A percentile compares a stretch with the other conserved stretches of the same genome.
These are phyloP conservation scores for Leptopilina myrica DNA, from an alignment of 2,888 invertebrate species.

Conservation along the genomic window DNA sequence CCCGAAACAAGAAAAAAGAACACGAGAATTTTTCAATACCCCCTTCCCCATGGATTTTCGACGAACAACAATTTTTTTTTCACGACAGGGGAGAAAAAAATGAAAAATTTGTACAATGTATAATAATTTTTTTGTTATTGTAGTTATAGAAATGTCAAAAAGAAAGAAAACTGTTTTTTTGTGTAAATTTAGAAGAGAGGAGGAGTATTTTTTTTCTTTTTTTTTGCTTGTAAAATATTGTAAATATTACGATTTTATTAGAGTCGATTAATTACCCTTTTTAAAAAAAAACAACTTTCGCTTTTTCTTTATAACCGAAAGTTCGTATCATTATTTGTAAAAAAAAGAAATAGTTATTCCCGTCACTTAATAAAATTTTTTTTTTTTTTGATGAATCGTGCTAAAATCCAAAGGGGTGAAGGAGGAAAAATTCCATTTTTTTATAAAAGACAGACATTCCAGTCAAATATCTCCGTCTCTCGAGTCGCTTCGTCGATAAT, in stretches of 20 bases:
- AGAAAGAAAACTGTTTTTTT: conserved; percentile 61
- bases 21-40: neutral
- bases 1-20: too few species aligned
- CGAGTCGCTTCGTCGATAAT: conserved; percentile 55
- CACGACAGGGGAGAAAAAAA: conserved; percentile 42
- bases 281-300: conserved; percentile 66
- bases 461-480: conserved; percentile 56
- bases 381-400: too few species aligned
- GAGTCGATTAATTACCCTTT: conserved; percentile 74
- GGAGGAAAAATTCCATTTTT: conserved; percentile 44
- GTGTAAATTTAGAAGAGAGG: conserved; percentile 66
- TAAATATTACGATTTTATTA: conserved; percentile 75
- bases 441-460: conserved; percentile 72
- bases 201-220: conserved; percentile 71
- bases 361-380: too few species aligned
- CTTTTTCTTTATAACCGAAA: conserved; percentile 65
- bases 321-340: conserved; percentile 59
- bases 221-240: conserved; percentile 74
- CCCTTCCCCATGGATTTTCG: conserved; percentile 51
- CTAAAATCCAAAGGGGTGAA: neutral
- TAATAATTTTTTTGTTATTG: conserved; percentile 71
- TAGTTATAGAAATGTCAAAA: conserved; percentile 68
- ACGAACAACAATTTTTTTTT: conserved; percentile 11
- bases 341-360: too few species aligned
- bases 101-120: conserved; percentile 69